Conservation (phyloP, 2,113 vertebrate species). For the Ochotona curzoniae region DNA sequence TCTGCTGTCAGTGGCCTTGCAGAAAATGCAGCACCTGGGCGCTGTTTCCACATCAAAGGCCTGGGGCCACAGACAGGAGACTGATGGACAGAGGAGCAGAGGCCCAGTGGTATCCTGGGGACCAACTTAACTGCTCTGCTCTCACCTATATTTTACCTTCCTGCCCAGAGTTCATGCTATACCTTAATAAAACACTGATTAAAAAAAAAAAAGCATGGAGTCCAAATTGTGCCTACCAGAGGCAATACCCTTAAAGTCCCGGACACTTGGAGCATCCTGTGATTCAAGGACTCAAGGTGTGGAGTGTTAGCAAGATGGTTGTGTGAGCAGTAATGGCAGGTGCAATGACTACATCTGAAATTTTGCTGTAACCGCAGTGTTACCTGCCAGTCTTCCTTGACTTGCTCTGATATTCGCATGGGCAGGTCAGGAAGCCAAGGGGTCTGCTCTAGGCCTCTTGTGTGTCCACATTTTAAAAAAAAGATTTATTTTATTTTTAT, state of each 20-base stretch:
- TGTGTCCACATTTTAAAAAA: too few species aligned
- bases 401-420: neutral
- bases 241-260: constrained; percentile 33
- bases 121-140: neutral
- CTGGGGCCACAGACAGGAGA: neutral
- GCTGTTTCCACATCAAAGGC: neutral
- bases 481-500: too few species aligned
- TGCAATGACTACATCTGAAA: too few species aligned
- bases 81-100: neutral
- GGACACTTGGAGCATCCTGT: neutral
- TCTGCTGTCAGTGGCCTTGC: neutral
- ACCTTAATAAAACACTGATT: neutral
- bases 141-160: neutral
- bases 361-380: too few species aligned
- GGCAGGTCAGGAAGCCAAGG: neutral
- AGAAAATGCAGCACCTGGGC: neutral
- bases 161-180: neutral
- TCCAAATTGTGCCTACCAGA: constrained; percentile 4
- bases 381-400: neutral
- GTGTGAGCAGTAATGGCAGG: neutral
- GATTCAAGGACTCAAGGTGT: constrained; percentile 45
- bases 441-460: neutral
- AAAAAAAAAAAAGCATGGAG: neutral
- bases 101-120: neutral
- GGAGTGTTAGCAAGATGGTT: neutral